Percentiles rank a stretch among this genome's conserved stretches.
These are phyloP conservation scores for Rhegmatorhina hoffmannsi DNA, from an alignment of 2,113 vertebrate species.

Conservation along the genomic window DNA sequence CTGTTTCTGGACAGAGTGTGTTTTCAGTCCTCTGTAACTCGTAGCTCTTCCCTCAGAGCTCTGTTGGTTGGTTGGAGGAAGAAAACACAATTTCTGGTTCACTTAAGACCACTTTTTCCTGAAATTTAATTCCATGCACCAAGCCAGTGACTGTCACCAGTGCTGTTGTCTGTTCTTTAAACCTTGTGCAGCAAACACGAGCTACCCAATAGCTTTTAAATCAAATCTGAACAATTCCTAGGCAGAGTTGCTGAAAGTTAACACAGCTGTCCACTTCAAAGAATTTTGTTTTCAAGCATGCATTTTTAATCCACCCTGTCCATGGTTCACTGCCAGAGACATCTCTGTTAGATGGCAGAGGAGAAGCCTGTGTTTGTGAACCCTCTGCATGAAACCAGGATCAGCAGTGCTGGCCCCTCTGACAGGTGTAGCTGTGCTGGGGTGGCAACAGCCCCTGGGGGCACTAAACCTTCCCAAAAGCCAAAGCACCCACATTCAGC, in stretches of 20 bases:
- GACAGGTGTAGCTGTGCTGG: neutral
- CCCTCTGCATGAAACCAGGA: constrained; percentile 34
- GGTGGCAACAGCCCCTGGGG: neutral
- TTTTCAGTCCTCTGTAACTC: neutral
- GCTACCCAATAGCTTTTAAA: neutral
- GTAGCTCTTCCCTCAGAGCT: neutral
- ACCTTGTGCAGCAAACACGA: neutral
- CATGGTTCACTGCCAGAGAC: neutral
- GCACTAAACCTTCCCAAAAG: neutral
- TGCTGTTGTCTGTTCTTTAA: neutral
- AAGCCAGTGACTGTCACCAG: neutral
- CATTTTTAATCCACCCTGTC: constrained; percentile 52
- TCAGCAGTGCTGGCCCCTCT: neutral
- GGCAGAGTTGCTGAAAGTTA: neutral
- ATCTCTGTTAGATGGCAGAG: neutral
- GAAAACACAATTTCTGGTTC: neutral
- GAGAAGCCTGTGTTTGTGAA: neutral
- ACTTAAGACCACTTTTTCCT: neutral
- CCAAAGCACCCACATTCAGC: neutral
- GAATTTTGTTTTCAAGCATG: neutral
- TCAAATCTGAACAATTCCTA: neutral
- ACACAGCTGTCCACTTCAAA: neutral
- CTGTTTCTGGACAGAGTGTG: neutral
- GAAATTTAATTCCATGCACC: neutral
- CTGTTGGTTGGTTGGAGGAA: neutral